Evolutionary conservation across 2,797 vertebrate species (phyloP).

Genomic region (Peromyscus eremicus): DNA sequence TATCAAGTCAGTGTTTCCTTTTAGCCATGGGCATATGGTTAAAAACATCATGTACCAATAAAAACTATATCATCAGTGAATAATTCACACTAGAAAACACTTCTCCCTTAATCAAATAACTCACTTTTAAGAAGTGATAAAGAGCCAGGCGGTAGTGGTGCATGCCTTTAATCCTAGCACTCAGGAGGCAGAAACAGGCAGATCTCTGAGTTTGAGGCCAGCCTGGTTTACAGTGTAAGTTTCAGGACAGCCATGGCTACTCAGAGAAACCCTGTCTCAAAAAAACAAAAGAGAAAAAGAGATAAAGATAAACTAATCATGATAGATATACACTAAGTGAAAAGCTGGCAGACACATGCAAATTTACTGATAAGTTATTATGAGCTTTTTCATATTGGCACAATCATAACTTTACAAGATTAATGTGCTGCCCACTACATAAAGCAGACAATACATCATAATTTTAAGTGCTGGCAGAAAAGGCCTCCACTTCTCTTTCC

Average conservation of each 20-base stretch:
- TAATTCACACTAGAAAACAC: conserved; percentile 59
- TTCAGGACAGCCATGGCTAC: background rate
- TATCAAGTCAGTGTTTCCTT: conserved; percentile 52
- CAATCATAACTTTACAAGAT: background rate
- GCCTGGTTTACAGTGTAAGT: background rate
- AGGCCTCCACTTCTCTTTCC: background rate
- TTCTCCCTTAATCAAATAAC: conserved; percentile 59
- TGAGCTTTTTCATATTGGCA: background rate
- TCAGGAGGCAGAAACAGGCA: background rate
- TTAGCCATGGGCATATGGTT: background rate
- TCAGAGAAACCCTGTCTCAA: background rate
- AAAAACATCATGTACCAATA: background rate
- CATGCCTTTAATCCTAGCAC: background rate
- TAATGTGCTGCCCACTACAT: background rate
- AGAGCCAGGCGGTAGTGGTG: background rate
- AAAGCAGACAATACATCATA: background rate
- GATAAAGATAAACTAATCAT: background rate
- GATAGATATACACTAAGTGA: conserved; percentile 56
- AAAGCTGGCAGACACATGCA: conserved; percentile 42
- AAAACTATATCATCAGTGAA: conserved; percentile 34
- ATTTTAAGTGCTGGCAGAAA: conserved; percentile 38
- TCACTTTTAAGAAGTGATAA: conserved; percentile 17
- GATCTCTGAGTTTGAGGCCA: background rate
- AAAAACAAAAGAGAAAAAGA: background rate
- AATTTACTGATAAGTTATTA: background rate